phyloP scores from a whole-genome alignment of 2,113 vertebrate genomes.

The Apeltes quadracus region DNA sequence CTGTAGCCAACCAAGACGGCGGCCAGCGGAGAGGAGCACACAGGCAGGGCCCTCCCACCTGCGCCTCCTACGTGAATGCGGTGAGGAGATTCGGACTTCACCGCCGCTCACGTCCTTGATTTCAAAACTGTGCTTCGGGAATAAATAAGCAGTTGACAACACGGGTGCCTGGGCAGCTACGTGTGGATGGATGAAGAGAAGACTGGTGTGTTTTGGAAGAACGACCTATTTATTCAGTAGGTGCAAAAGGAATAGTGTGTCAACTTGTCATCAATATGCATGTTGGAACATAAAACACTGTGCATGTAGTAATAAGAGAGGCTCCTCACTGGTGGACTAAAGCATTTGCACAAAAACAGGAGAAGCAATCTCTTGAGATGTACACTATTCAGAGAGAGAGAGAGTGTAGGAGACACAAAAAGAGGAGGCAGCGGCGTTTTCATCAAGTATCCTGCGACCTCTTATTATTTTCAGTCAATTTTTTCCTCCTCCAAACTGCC shows the following conservation, averaged over 20 bases:
- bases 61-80: constrained; percentile 31
- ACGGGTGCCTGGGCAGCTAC: constrained; percentile 3
- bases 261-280: constrained; percentile 66
- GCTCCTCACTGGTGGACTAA: constrained; percentile 35
- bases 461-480: constrained; percentile 63
- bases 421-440: constrained; percentile 53
- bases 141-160: constrained; percentile 18
- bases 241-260: constrained; percentile 56
- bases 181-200: constrained; percentile 49
- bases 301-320: constrained; percentile 54
- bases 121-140: constrained; percentile 32
- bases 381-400: constrained; percentile 7
- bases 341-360: constrained; percentile 48
- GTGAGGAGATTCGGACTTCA: constrained; percentile 29
- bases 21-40: constrained; percentile 37
- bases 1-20: constrained; percentile 77
- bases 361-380: constrained; percentile 63
- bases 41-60: constrained; percentile 69
- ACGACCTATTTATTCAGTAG: constrained; percentile 52
- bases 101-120: constrained; percentile 28
- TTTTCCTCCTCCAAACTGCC: constrained; percentile 44
- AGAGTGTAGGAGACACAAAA: background rate
- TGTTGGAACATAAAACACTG: constrained; percentile 64
- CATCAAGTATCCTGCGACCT: constrained; percentile 52
- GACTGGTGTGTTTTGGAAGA: constrained; percentile 25